These are phyloP conservation scores for Murina feae DNA, from an alignment of 2,113 vertebrate species.

Conservation along the genomic window DNA sequence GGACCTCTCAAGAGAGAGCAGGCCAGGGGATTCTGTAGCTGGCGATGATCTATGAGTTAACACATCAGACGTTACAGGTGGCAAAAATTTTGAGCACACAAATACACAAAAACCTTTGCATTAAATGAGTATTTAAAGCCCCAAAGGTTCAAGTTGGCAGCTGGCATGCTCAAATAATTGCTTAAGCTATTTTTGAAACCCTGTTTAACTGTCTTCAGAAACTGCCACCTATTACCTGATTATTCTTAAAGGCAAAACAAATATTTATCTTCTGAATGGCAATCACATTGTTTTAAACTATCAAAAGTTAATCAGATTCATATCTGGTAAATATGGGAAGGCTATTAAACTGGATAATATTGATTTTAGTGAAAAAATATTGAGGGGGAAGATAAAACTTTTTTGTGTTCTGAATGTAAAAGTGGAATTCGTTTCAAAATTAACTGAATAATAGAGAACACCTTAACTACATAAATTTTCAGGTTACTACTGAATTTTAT, in stretches of 20 bases:
- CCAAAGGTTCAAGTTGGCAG: not conserved
- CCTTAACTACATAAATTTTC: not conserved
- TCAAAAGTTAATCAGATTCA: not conserved
- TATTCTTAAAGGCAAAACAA: conserved; percentile 4
- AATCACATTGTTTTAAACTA: not conserved
- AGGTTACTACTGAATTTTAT: not conserved
- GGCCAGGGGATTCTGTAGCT: not conserved
- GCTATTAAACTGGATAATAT: not conserved
- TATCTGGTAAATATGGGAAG: not conserved
- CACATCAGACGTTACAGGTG: not conserved
- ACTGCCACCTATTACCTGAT: not conserved
- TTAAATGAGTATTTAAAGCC: not conserved
- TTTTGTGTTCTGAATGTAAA: not conserved
- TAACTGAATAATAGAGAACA: not conserved
- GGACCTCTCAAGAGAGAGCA: not conserved
- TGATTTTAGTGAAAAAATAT: not conserved
- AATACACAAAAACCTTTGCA: not conserved
- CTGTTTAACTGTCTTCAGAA: not conserved
- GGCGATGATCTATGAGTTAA: not conserved
- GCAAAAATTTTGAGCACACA: not conserved
- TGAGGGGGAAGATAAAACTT: not conserved
- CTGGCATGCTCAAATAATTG: not conserved
- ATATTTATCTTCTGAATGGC: not conserved
- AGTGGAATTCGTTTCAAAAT: not conserved
- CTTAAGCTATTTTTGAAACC: not conserved